A percentile compares a stretch with the other conserved stretches of the same genome.
Conservation (phyloP, 2,888 invertebrate genomes). For the Sipha maydis region DNA sequence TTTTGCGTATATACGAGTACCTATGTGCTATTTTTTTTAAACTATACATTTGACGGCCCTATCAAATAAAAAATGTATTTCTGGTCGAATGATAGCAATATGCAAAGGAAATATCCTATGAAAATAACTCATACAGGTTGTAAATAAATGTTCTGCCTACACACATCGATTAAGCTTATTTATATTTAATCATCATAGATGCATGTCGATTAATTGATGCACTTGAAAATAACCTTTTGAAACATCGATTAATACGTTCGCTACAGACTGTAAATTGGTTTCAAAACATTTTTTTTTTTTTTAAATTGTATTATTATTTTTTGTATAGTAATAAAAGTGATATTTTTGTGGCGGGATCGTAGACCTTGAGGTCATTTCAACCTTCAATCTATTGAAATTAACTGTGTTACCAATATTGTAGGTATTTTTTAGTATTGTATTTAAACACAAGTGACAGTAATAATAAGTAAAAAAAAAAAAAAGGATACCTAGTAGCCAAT, state of each 20-base stretch:
- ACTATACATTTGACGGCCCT: too few relatives aligned
- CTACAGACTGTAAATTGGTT: too few relatives aligned
- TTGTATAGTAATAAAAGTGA: not conserved
- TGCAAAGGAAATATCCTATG: too few relatives aligned
- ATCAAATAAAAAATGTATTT: too few relatives aligned
- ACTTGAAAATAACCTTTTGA: not conserved
- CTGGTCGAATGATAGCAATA: too few relatives aligned
- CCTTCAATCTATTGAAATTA: constrained; percentile 47
- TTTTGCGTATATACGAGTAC: too few relatives aligned
- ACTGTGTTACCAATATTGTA: constrained; percentile 26
- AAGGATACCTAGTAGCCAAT: not conserved
- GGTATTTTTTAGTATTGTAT: not conserved
- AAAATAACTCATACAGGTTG: too few relatives aligned
- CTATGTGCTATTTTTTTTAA: too few relatives aligned
- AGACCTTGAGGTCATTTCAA: constrained; percentile 46
- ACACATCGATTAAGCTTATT: too few relatives aligned
- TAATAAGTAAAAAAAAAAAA: not conserved
- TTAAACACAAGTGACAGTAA: not conserved
- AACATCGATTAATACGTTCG: not conserved
- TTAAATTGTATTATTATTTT: not conserved
- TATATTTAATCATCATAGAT: not conserved
- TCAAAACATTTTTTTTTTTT: not conserved
- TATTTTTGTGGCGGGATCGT: constrained; percentile 38
- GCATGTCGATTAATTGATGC: not conserved
- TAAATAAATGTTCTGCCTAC: too few relatives aligned